Evolutionary conservation across 2,113 vertebrate species (phyloP).

Genomic region (Holacanthus passer): DNA sequence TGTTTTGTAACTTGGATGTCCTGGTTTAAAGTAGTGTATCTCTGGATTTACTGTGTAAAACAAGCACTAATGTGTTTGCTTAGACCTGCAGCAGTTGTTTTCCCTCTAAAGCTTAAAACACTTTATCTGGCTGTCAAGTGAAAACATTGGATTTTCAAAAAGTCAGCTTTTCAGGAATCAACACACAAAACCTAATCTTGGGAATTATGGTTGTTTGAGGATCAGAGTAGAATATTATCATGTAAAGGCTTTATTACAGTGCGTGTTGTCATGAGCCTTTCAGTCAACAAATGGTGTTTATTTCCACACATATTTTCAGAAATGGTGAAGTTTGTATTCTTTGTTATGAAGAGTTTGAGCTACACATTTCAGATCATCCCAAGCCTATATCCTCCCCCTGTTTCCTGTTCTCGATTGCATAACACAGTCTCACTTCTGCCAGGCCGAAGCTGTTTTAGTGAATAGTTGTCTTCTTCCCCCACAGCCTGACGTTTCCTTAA

Average conservation of each 20-base stretch:
- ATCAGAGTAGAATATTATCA: background rate
- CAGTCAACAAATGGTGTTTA: background rate
- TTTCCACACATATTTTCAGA: background rate
- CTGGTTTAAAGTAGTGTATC: slow-evolving; percentile 37
- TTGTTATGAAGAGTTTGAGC: slow-evolving; percentile 6
- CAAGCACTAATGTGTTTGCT: slow-evolving; percentile 5
- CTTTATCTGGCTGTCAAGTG: slow-evolving; percentile 7
- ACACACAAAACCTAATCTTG: background rate
- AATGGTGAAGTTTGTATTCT: background rate
- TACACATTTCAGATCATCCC: slow-evolving; percentile 24
- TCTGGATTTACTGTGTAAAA: slow-evolving; percentile 48
- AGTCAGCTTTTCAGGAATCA: slow-evolving; percentile 30
- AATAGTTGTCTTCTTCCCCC: slow-evolving; percentile 19
- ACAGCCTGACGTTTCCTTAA: background rate
- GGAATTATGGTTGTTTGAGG: background rate
- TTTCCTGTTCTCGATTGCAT: slow-evolving; percentile 72
- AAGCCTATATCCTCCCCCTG: slow-evolving; percentile 52
- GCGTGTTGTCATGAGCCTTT: background rate
- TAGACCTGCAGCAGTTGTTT: slow-evolving; percentile 4
- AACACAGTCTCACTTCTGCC: slow-evolving; percentile 68
- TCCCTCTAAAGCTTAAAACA: slow-evolving; percentile 9
- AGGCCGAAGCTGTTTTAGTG: slow-evolving; percentile 9
- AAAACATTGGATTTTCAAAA: slow-evolving; percentile 24
- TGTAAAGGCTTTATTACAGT: background rate
- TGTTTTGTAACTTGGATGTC: slow-evolving; percentile 44